Evolutionary conservation across 1,140 invertebrate genomes (phyloP).

Genomic region (Pseudomyrmex dendroicus): DNA sequence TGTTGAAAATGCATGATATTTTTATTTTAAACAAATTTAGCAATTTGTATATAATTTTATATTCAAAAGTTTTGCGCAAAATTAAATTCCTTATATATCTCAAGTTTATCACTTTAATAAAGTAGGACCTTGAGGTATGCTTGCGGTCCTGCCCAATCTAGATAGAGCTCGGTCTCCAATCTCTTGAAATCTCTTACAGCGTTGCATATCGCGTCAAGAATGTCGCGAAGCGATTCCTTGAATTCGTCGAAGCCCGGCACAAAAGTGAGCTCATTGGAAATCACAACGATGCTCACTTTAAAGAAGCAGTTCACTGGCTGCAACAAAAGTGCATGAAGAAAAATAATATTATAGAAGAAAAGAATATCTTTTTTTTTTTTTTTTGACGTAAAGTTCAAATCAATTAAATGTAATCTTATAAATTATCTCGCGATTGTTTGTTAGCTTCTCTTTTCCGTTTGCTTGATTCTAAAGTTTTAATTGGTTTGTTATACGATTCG

Average conservation of each 20-base stretch:
- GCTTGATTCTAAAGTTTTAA: not conserved
- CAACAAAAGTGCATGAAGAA: constrained; percentile 69
- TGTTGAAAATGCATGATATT: no score
- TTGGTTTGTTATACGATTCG: constrained; percentile 3
- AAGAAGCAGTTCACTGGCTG: constrained; percentile 90
- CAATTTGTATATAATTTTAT: no score
- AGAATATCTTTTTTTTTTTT: no score
- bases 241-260: constrained; percentile 92
- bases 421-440: no score
- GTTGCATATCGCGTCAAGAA: constrained; percentile 90
- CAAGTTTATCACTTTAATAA: constrained; percentile 2
- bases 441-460: not conserved
- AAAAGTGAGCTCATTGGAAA: constrained; percentile 90
- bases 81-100: not conserved
- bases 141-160: constrained; percentile 85
- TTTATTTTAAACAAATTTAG: no score
- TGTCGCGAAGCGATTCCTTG: constrained; percentile 88
- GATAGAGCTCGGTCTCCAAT: constrained; percentile 90
- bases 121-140: constrained; percentile 84
- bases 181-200: constrained; percentile 89
- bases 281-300: constrained; percentile 89
- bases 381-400: no score
- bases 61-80: not conserved
- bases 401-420: no score
- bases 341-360: not conserved